Percentiles rank a stretch among this genome's conserved stretches.
phyloP scores from a whole-genome alignment of 1,140 invertebrate genomes.

The Formica exsecta region DNA sequence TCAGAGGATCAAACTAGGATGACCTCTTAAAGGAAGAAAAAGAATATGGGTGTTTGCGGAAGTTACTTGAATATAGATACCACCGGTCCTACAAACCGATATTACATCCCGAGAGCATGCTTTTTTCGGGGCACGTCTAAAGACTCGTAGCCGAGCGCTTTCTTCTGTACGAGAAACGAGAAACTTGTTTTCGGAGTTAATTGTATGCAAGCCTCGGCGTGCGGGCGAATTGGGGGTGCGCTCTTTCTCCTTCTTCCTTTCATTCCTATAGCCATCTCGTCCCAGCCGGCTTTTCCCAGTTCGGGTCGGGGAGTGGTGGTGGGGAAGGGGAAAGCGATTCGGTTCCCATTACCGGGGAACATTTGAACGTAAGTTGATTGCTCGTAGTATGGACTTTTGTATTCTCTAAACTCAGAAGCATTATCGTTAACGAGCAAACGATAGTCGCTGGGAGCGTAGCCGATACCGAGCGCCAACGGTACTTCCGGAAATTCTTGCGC shows the following conservation, averaged over 20 bases:
- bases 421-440: conserved; percentile 65
- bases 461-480: conserved; percentile 14
- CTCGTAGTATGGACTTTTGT: conserved; percentile 60
- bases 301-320: no score
- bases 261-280: conserved; percentile 9
- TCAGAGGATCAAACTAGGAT: no score
- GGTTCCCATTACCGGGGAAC: conserved; percentile 60
- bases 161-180: neutral
- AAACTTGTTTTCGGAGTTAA: conserved; percentile 57
- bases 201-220: conserved; percentile 31
- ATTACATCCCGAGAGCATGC: neutral
- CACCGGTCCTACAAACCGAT: neutral
- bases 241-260: conserved; percentile 24
- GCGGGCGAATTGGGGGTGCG: neutral
- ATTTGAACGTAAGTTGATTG: conserved; percentile 65
- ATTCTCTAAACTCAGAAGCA: conserved; percentile 64
- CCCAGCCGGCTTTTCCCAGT: conserved; percentile 44
- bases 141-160: neutral
- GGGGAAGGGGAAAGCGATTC: conserved; percentile 25
- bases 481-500: conserved; percentile 58
- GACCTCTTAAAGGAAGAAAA: no score
- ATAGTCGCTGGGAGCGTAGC: conserved; percentile 47
- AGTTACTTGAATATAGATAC: neutral
- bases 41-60: neutral
- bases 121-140: neutral